Base-by-base conservation (phyloP, 2,113 vertebrate species). In the Aegithalos caudatus region DNA sequence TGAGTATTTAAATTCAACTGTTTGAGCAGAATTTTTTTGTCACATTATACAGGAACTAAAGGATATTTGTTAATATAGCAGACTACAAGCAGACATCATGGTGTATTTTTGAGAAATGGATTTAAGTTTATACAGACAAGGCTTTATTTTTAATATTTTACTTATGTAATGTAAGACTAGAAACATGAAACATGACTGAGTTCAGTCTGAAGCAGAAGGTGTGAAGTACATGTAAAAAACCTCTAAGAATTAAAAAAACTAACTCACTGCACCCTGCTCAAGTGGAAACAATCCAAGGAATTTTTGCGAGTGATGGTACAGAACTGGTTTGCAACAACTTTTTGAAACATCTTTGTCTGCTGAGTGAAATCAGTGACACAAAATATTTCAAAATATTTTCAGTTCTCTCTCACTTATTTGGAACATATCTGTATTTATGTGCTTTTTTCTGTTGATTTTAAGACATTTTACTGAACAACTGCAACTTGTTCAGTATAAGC, bases 161-260 rank as follows among this genome's bases (percentile, higher is more conserved):
- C 6, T 66, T 47, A 3, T 18, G 22, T 51, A 11, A 15, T 20
- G 0, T 50, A 37, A 51, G 33, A 66, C 50, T 10, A 74, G 64
- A 79, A 81, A 31, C 0, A 2, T 2, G 1, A 17, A 37, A 44
- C 3, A 1, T 14, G 31, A 35, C n/a, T 51, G 60, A 81, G 22
- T 48, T 71, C 28, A 40, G 11, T n/a, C 58, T 58, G 70, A 80
- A 88, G 47, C 42, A 66, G 40, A 27, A 45, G 7, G 18, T 38
- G 29, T 66, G 8, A 12, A 29, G 20, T 28, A 16, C 1, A 3
- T 8, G 17, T 42, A 22, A 21, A 66, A 69, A 42, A 3, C 1
- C 1, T 4, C 10, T 11, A 67, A 48, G 40, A 88, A 58, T 44
- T 60, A 7, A 5, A 44, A 72, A 56, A 47, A 25, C 7, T n/a